Evolutionary conservation across 1,140 invertebrate genomes (phyloP).

Genomic region (Drosophila nigromelanica): DNA sequence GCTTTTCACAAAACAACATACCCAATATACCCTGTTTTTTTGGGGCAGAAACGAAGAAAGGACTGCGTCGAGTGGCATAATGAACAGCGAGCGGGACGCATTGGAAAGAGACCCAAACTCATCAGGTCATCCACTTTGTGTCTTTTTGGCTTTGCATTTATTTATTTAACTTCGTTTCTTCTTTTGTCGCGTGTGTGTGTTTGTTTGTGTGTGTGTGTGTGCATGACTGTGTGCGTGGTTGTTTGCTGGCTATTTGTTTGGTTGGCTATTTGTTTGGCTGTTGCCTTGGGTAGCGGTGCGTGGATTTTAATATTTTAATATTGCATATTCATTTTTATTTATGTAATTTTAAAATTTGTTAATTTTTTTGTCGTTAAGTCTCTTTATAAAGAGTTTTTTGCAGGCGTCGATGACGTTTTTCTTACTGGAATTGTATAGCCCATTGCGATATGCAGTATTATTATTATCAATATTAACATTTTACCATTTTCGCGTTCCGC

Average conservation of each 20-base stretch:
- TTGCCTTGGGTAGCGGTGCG: conserved; percentile 23
- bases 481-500: conserved; percentile 43
- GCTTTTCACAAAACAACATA: not conserved
- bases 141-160: conserved; percentile 24
- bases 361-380: conserved; percentile 16
- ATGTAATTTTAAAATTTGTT: conserved; percentile 16
- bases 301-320: conserved; percentile 34
- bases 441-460: conserved; percentile 24
- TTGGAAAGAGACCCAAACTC: not conserved
- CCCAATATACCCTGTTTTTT: not conserved
- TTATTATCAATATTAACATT: conserved; percentile 54
- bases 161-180: conserved; percentile 23
- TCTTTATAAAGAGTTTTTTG: conserved; percentile 12
- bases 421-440: conserved; percentile 17
- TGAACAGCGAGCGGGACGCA: not conserved
- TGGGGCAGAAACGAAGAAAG: no score
- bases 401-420: conserved; percentile 49
- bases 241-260: not conserved
- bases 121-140: not conserved
- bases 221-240: not conserved
- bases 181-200: not conserved
- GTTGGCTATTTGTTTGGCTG: conserved; percentile 15
- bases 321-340: conserved; percentile 50
- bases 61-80: conserved; percentile 1
- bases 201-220: not conserved